Percentiles rank a stretch among this genome's conserved stretches.
These are phyloP conservation scores for Petrocephalus microphthalmus DNA, from an alignment of 2,113 vertebrate species.

Conservation along the genomic window DNA sequence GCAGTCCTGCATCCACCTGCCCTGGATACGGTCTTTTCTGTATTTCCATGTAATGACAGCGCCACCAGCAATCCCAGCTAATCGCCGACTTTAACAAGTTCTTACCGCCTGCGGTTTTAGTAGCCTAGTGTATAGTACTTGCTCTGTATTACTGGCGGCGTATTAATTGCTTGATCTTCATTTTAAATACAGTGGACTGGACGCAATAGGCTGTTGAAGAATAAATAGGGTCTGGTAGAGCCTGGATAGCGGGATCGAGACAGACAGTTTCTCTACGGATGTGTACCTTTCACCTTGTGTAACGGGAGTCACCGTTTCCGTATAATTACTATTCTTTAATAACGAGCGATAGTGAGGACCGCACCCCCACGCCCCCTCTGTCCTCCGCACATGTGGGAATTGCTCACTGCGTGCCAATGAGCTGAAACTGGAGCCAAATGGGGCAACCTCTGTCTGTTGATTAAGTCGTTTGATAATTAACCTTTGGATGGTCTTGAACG, in stretches of 20 bases:
- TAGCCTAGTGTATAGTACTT: background rate
- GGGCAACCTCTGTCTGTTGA: conserved; percentile 11
- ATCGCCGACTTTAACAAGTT: background rate
- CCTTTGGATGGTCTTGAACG: background rate
- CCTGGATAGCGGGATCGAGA: background rate
- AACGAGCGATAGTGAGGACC: background rate
- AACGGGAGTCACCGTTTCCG: background rate
- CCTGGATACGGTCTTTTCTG: background rate
- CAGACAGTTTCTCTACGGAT: background rate
- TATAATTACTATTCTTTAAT: background rate
- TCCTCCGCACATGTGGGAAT: background rate
- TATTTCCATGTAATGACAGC: background rate
- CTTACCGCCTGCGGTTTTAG: background rate
- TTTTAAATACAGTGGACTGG: background rate
- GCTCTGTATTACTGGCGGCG: background rate
- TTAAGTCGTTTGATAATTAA: conserved; percentile 17
- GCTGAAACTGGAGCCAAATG: conserved; percentile 7
- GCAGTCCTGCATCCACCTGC: background rate
- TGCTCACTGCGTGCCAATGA: background rate
- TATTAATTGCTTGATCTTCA: background rate
- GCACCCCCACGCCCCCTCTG: background rate
- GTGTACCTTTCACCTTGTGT: background rate
- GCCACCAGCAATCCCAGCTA: background rate
- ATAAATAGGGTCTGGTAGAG: background rate
- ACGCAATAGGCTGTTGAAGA: background rate